phyloP scores from a whole-genome alignment of 1,140 invertebrate genomes.

The Diachasma alloeum region DNA sequence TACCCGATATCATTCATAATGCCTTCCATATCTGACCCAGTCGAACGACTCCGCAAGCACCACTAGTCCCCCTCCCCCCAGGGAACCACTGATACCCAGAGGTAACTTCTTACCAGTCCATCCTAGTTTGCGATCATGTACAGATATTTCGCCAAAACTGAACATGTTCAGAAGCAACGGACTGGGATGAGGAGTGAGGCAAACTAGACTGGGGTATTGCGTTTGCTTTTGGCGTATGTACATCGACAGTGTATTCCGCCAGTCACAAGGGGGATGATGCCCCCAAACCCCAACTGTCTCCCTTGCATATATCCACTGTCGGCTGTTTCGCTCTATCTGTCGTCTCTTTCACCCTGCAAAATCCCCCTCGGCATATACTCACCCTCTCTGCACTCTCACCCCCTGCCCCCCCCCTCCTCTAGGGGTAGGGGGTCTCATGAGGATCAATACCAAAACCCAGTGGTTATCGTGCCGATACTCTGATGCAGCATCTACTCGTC shows the following conservation, averaged over 20 bases:
- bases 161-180: neutral
- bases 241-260: neutral
- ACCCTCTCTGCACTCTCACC: neutral
- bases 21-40: too few species aligned
- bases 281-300: conserved; percentile 9
- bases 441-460: conserved; percentile 55
- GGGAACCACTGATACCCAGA: too few species aligned
- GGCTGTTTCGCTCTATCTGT: conserved; percentile 6
- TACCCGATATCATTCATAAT: too few species aligned
- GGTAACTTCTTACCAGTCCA: too few species aligned
- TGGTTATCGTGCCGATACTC: conserved; percentile 55
- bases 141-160: neutral
- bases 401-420: neutral
- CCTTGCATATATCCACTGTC: neutral
- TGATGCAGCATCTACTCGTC: conserved; percentile 30
- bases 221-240: conserved; percentile 2
- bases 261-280: conserved; percentile 28
- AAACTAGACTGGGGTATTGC: neutral
- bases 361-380: neutral
- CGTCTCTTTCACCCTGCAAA: neutral
- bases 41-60: too few species aligned
- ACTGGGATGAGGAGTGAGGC: too few species aligned
- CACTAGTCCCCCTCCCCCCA: too few species aligned
- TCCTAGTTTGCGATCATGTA: too few species aligned
- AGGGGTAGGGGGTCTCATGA: conserved; percentile 28